phyloP scores from a whole-genome alignment of 2,113 vertebrate species.

The Heterochromis multidens region DNA sequence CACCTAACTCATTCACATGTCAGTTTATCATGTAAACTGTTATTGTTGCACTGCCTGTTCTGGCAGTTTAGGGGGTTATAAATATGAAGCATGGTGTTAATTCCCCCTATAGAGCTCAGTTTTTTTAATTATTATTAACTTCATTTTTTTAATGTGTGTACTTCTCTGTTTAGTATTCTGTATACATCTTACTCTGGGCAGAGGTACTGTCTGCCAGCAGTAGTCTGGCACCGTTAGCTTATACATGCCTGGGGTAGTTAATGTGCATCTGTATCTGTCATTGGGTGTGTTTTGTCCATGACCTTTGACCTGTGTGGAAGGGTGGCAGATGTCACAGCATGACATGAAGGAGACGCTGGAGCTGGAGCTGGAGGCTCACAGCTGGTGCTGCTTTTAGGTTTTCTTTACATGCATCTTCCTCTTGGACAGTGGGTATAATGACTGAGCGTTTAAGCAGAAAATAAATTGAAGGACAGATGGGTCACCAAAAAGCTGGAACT shows the following conservation, averaged over 20 bases:
- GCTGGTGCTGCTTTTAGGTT: background rate
- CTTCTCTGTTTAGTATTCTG: slow-evolving; percentile 31
- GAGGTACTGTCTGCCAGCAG: background rate
- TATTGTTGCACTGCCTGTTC: background rate
- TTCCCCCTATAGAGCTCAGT: background rate
- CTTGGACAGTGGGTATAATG: background rate
- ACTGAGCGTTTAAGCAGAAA: background rate
- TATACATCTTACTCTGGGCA: background rate
- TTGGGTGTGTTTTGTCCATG: slow-evolving; percentile 21
- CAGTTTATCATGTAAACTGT: slow-evolving; percentile 3
- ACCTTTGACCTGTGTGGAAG: slow-evolving; percentile 45
- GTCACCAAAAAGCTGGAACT: background rate
- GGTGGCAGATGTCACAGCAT: slow-evolving; percentile 57
- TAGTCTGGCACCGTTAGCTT: background rate
- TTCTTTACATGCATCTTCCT: slow-evolving; percentile 1
- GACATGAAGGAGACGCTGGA: slow-evolving; percentile 20
- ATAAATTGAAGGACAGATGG: background rate
- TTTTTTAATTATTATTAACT: background rate
- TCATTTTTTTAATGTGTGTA: background rate
- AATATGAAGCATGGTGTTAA: slow-evolving; percentile 12
- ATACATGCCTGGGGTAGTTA: slow-evolving; percentile 2
- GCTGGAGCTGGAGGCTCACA: slow-evolving; percentile 2
- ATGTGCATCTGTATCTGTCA: slow-evolving; percentile 21
- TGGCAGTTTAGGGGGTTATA: background rate
- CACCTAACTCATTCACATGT: background rate